These are phyloP conservation scores for Diarsia mendica DNA, from an alignment of 2,888 invertebrate species.

Conservation along the genomic window DNA sequence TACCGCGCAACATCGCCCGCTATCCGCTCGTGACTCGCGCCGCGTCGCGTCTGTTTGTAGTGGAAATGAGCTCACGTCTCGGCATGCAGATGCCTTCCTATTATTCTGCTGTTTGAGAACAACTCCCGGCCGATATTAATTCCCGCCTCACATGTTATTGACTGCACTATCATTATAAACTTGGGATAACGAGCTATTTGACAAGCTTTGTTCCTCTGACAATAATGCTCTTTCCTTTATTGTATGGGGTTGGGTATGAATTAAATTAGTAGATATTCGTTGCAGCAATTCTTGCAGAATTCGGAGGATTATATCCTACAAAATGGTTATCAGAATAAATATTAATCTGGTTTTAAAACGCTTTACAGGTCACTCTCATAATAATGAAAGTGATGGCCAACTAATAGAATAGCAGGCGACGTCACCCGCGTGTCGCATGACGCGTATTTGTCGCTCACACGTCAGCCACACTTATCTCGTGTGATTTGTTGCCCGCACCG, in stretches of 20 bases:
- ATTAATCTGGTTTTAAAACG: neutral
- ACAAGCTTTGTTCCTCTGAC: neutral
- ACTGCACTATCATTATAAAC: conserved; percentile 21
- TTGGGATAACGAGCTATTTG: neutral
- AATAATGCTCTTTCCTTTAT: neutral
- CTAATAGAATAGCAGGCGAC: neutral
- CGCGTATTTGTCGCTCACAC: conserved; percentile 18
- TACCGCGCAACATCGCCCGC: too few species aligned
- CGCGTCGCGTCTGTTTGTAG: conserved; percentile 35
- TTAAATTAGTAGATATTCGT: too few species aligned
- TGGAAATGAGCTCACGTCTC: conserved; percentile 63
- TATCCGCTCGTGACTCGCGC: neutral
- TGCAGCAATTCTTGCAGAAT: too few species aligned
- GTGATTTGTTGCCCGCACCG: conserved; percentile 39
- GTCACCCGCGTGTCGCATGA: neutral
- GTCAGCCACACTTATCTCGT: conserved; percentile 34
- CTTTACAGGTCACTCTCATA: neutral
- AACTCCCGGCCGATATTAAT: conserved; percentile 34
- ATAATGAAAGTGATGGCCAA: too few species aligned
- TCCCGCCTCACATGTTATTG: conserved; percentile 28
- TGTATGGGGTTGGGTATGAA: too few species aligned
- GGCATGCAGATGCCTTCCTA: conserved; percentile 60
- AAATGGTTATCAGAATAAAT: neutral
- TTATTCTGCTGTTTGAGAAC: conserved; percentile 53
- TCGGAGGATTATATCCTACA: neutral